Percentiles rank a stretch among this genome's conserved stretches.
Conservation (phyloP, 2,113 vertebrate genomes). For the Hucho hucho region DNA sequence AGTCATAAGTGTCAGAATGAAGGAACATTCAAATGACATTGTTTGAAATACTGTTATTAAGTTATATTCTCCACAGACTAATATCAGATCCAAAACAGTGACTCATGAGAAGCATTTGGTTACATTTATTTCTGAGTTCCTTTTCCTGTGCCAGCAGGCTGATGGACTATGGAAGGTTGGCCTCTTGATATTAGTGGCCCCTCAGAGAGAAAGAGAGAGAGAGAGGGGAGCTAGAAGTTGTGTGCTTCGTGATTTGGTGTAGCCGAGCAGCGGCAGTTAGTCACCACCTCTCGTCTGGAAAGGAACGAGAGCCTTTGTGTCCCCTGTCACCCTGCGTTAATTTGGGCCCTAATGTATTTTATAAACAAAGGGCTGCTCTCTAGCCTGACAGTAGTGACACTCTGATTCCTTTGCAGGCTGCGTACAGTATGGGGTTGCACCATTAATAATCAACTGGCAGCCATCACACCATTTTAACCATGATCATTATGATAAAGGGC, state of each 20-base stretch:
- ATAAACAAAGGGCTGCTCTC: conserved; percentile 86
- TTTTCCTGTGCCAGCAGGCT: conserved; percentile 51
- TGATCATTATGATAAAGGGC: conserved; percentile 99
- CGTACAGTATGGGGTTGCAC: conserved; percentile 81
- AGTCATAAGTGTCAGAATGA: conserved; percentile 48
- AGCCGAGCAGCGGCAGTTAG: conserved; percentile 63
- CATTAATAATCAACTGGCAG: conserved; percentile 94
- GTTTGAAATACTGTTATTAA: conserved; percentile 41
- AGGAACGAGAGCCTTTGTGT: conserved; percentile 75
- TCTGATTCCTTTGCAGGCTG: conserved; percentile 75
- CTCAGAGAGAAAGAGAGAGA: no score
- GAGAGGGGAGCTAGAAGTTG: conserved; percentile 9
- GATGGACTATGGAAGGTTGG: conserved; percentile 45
- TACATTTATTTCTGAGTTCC: conserved; percentile 49
- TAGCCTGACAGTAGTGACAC: conserved; percentile 84
- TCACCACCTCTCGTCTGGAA: conserved; percentile 50
- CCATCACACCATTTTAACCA: conserved; percentile 95
- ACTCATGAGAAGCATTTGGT: conserved; percentile 44
- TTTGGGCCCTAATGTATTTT: conserved; percentile 81
- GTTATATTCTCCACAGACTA: conserved; percentile 39
- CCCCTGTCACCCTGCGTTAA: conserved; percentile 75
- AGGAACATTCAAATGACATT: conserved; percentile 36
- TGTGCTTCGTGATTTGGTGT: conserved; percentile 51
- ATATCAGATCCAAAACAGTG: conserved; percentile 48
- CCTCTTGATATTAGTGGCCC: conserved; percentile 38